phyloP scores from a whole-genome alignment of 30 jellyfish, hydroid and myxozoan species.

The Turritopsis dohrnii region DNA sequence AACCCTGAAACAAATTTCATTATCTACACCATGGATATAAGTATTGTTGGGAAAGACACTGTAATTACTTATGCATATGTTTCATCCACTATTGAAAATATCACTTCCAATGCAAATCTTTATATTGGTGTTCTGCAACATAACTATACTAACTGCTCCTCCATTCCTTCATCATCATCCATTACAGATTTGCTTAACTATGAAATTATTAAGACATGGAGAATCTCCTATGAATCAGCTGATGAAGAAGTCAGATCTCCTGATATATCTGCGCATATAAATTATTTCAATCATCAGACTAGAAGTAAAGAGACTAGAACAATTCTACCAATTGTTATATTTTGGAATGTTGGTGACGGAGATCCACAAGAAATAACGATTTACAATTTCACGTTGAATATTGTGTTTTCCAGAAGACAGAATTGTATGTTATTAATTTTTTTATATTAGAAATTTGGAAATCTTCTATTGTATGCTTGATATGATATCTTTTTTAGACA shows the following conservation, averaged over 20 bases:
- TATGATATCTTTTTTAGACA: background rate
- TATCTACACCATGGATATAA: background rate
- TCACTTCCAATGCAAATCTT: background rate
- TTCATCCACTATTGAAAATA: background rate
- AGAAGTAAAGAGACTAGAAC: background rate
- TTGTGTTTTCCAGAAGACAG: background rate
- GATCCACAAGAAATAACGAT: background rate
- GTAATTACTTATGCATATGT: background rate
- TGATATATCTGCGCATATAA: background rate
- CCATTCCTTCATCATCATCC: background rate
- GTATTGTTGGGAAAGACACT: background rate
- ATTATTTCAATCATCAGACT: background rate
- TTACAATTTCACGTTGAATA: background rate
- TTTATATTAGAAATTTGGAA: background rate
- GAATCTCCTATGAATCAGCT: background rate
- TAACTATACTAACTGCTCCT: background rate
- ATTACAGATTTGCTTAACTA: background rate
- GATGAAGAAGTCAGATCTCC: background rate
- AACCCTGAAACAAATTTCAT: background rate
- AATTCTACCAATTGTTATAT: background rate
- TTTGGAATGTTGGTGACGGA: background rate
- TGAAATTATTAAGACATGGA: background rate
- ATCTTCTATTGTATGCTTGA: background rate
- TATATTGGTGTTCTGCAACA: constrained; percentile 1
- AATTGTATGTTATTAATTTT: background rate